Evolutionary conservation across 1,140 invertebrate genomes (phyloP).

Genomic region (Drosophila chauvacae): DNA sequence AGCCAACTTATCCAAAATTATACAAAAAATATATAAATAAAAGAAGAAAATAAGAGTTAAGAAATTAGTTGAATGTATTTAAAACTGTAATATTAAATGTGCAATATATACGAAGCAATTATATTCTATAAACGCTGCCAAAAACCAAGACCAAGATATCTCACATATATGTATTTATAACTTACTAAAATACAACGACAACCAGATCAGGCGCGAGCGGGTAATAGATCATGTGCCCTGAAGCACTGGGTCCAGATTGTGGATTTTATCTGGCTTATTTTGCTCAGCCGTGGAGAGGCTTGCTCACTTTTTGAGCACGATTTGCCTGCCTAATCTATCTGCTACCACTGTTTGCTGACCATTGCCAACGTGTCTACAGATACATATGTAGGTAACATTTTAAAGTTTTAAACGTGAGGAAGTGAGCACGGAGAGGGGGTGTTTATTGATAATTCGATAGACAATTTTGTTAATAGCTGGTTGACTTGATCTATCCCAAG

Average conservation of each 20-base stretch:
- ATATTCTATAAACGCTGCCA: no score
- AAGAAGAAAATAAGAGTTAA: not conserved
- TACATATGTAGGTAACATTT: not conserved
- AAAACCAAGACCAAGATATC: no score
- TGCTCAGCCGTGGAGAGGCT: slow-evolving; percentile 8
- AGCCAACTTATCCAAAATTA: not conserved
- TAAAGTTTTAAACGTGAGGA: slow-evolving; percentile 30
- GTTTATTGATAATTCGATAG: slow-evolving; percentile 10
- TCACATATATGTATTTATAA: no score
- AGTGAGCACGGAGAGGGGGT: slow-evolving; percentile 23
- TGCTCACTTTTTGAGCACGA: slow-evolving; percentile 14
- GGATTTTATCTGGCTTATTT: slow-evolving; percentile 51
- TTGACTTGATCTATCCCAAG: slow-evolving; percentile 56
- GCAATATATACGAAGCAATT: no score
- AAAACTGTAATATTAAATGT: no score
- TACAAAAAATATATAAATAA: not conserved
- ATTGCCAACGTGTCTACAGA: slow-evolving; percentile 29
- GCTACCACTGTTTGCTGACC: slow-evolving; percentile 53
- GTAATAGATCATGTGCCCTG: not conserved
- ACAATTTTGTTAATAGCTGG: slow-evolving; percentile 72
- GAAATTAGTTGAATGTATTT: not conserved
- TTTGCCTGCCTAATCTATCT: slow-evolving; percentile 9
- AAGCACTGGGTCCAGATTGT: slow-evolving; percentile 22
- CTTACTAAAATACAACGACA: not conserved
- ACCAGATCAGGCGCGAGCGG: not conserved